A percentile compares a stretch with the other conserved stretches of the same genome.
Conservation (phyloP, 2,113 vertebrate genomes). For the Neoarius graeffei region DNA sequence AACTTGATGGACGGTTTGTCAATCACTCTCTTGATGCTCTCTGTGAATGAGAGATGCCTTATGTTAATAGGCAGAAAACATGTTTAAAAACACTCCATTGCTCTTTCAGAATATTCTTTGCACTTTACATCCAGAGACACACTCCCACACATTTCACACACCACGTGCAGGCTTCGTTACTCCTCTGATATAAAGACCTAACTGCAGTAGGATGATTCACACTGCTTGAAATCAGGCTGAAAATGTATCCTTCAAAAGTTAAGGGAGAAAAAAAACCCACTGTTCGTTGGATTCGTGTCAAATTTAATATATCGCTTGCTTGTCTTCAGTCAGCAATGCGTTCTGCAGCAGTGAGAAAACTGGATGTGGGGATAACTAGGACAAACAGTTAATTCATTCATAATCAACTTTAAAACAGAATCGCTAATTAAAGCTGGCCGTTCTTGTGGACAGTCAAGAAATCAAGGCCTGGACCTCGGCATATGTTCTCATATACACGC, state of each 20-base stretch:
- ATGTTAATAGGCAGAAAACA: constrained; percentile 10
- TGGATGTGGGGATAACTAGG: neutral
- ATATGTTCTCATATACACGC: neutral
- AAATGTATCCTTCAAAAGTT: constrained; percentile 13
- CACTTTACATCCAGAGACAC: constrained; percentile 47
- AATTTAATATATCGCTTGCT: neutral
- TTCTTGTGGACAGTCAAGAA: neutral
- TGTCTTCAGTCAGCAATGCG: neutral
- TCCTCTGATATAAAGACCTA: constrained; percentile 1
- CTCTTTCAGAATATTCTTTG: constrained; percentile 10
- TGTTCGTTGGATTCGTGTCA: neutral
- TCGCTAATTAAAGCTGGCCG: neutral
- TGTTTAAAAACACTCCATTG: constrained; percentile 38
- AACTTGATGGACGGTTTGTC: constrained; percentile 76
- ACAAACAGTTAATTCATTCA: neutral
- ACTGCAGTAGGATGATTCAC: constrained; percentile 16
- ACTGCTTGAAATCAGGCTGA: neutral
- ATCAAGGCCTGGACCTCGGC: neutral
- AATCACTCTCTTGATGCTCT: constrained; percentile 77
- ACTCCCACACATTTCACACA: constrained; percentile 36
- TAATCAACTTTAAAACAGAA: constrained; percentile 7
- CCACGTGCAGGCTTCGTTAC: constrained; percentile 12
- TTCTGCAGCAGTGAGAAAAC: neutral
- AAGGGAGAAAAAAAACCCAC: too few relatives aligned
- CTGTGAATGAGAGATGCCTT: constrained; percentile 58